Evolutionary conservation across 2,888 invertebrate species (phyloP).

Genomic region (Exephanes ischioxanthus): DNA sequence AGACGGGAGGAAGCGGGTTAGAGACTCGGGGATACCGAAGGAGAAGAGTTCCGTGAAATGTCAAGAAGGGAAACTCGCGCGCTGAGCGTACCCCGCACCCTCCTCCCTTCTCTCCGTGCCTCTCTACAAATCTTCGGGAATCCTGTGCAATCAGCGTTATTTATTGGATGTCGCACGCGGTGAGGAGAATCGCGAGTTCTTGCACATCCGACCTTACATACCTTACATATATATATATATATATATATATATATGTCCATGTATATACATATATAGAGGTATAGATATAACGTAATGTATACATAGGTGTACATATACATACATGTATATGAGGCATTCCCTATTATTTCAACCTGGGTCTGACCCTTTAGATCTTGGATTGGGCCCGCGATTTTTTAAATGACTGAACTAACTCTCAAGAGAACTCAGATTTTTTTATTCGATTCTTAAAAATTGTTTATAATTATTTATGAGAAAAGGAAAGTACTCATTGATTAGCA

Average conservation of each 20-base stretch:
- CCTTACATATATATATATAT: not conserved
- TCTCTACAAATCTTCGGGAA: slow-evolving; percentile 66
- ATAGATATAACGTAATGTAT: too few species aligned
- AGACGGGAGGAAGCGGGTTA: slow-evolving; percentile 28
- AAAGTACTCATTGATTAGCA: too few species aligned
- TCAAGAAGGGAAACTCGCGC: slow-evolving; percentile 55
- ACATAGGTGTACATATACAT: not conserved
- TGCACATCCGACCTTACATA: slow-evolving; percentile 45
- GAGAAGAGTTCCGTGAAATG: slow-evolving; percentile 63
- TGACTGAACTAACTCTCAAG: too few species aligned
- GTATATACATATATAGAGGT: too few species aligned
- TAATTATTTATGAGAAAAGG: too few species aligned
- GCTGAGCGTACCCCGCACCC: not conserved
- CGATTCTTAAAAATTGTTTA: too few species aligned
- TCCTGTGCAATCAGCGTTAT: slow-evolving; percentile 71
- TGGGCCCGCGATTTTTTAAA: too few species aligned
- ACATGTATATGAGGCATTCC: too few species aligned
- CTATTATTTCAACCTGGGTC: too few species aligned
- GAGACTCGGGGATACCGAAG: slow-evolving; percentile 41
- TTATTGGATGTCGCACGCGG: slow-evolving; percentile 66
- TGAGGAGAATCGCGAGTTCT: slow-evolving; percentile 49
- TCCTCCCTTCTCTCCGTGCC: slow-evolving; percentile 7
- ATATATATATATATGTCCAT: not conserved
- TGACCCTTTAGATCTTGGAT: too few species aligned
- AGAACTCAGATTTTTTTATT: too few species aligned